phyloP scores from a whole-genome alignment of 1,140 invertebrate species.

The Musca domestica region DNA sequence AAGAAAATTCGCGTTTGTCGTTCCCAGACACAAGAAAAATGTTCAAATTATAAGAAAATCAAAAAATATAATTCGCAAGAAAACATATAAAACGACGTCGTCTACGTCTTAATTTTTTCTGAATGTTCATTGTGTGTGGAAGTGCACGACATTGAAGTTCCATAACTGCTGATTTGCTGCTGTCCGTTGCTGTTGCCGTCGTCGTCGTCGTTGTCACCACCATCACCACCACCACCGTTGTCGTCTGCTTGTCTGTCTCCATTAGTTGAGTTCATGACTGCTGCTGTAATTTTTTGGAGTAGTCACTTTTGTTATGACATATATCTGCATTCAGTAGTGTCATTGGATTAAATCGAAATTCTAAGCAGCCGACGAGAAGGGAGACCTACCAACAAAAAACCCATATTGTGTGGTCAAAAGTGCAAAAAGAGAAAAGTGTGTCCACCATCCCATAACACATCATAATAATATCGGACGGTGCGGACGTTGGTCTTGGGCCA shows the following conservation, averaged over 20 bases:
- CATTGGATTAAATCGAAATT: too few species aligned
- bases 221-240: slow-evolving; percentile 10
- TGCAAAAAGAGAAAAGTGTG: too few species aligned
- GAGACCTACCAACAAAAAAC: too few species aligned
- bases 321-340: too few species aligned
- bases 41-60: background rate
- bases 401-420: too few species aligned
- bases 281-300: slow-evolving; percentile 5
- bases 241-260: slow-evolving; percentile 14
- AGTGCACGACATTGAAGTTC: slow-evolving; percentile 30
- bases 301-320: too few species aligned
- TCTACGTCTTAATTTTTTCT: slow-evolving; percentile 17
- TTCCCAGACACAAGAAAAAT: slow-evolving; percentile 18
- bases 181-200: slow-evolving; percentile 21
- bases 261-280: too few species aligned
- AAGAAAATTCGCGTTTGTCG: slow-evolving; percentile 10
- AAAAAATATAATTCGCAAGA: background rate
- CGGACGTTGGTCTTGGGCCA: too few species aligned
- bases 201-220: background rate
- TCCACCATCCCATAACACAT: too few species aligned
- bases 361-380: too few species aligned
- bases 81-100: slow-evolving; percentile 16
- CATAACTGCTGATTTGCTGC: slow-evolving; percentile 28
- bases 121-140: slow-evolving; percentile 18
- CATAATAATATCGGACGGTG: too few species aligned